Evolutionary conservation across 64 coral and sea anemone species (phyloP).

Genomic region (Montipora foliosa): DNA sequence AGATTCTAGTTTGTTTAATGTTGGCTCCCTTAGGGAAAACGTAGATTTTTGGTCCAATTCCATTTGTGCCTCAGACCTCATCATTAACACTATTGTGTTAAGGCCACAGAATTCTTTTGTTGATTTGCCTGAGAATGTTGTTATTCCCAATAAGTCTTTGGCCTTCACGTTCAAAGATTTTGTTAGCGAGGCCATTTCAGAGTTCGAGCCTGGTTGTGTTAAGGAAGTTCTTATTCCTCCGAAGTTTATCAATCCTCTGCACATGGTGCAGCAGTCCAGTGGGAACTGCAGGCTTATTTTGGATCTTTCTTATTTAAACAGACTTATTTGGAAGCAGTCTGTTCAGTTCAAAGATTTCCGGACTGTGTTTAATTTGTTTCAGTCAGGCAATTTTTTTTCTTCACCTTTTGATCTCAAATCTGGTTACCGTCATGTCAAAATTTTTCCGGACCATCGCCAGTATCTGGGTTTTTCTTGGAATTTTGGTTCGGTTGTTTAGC

Average conservation of each 20-base stretch:
- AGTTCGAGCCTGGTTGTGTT: constrained; percentile 25
- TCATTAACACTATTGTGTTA: constrained; percentile 58
- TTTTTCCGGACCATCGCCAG: too few relatives aligned
- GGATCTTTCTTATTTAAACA: constrained; percentile 71
- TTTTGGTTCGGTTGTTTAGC: too few relatives aligned
- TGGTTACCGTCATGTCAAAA: too few relatives aligned
- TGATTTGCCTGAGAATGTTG: constrained; percentile 45
- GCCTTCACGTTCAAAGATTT: constrained; percentile 66
- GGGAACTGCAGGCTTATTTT: constrained; percentile 74
- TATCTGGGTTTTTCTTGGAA: too few relatives aligned
- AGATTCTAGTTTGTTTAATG: constrained; percentile 42
- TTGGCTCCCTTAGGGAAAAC: constrained; percentile 48
- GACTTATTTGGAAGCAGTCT: neutral
- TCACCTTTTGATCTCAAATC: too few relatives aligned
- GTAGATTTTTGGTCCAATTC: constrained; percentile 68
- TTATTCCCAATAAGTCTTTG: constrained; percentile 64
- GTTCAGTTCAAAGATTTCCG: too few relatives aligned
- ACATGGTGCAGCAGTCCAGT: constrained; percentile 54
- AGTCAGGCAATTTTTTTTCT: too few relatives aligned
- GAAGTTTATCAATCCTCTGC: constrained; percentile 51
- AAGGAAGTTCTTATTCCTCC: neutral
- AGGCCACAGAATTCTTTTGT: constrained; percentile 73
- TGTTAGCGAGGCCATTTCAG: constrained; percentile 62
- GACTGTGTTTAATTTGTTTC: too few relatives aligned
- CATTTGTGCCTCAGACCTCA: constrained; percentile 31